Base-by-base conservation (phyloP, 2,113 vertebrate species). In the Nyctibius bracteatus region DNA sequence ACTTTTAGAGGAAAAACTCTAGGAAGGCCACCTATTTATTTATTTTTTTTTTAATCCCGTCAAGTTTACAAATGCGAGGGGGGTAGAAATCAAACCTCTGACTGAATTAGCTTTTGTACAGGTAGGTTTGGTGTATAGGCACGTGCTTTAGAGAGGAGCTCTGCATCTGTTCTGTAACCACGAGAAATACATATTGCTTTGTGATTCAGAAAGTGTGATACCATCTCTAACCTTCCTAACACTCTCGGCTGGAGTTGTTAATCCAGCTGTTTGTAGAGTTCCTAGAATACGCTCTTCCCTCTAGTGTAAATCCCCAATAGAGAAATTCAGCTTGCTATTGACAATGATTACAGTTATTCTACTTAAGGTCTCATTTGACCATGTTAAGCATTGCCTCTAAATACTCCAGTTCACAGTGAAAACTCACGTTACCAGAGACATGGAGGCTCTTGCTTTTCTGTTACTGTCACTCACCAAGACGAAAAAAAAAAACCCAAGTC, bases 1-100 rank as follows among this genome's bases (percentile, higher is more conserved):
- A 94, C 96, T 95, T 91, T 96, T n/a, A 96, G 93, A 97, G 92
- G 97, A 95, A 96, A 97, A 96, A 96, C 88, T 96, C 90, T 96
- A 96, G 89, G 75, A 94, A 96, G 96, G 94, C 95, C 97, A 95
- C 94, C 81, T 95, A 70, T 79, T 74, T 61, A 6, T 90, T 77
- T 72, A 49, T 92, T 83, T 71, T n/a, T 28, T 78, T 89, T 70
- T 43, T 74, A 91, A 90, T 91, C 72, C 77, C 62, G 57, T 93
- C 63, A 90, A 92, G 90, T 91, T 97, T 91, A 96, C 81, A 97
- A 95, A 95, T 91, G 54, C 3, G 22, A 96, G 83, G 94, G 92
- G 63, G 33, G 4, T 92, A 87, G 92, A 67, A 90, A 92, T 96
- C 93, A 91, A 92, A 90, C 83, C 63, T 95, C 89, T 57, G 90